Evolutionary conservation across 2,888 invertebrate species (phyloP), one percentile per base, ranked within the genome.

Genomic region (Thalpophila matura): DNA sequence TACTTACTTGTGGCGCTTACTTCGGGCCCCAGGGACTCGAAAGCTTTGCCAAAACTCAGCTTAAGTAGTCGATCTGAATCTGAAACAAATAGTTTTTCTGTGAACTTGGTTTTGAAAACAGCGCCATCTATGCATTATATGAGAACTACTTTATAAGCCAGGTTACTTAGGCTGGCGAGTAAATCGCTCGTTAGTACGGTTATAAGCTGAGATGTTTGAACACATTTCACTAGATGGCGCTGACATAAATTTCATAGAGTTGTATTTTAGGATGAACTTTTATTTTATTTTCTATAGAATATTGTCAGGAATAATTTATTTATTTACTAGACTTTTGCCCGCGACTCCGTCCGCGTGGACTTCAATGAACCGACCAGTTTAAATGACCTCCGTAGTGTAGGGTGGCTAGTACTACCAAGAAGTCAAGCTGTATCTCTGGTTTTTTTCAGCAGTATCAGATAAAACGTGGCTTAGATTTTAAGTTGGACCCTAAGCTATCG

Each of bases 1-100:
- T 70, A 96, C 97, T 97, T 95, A 97, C 97, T 96, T 90, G 97
- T 96, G 83, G 97, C 97, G 93, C 97, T 97, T 83, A 97, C 97
- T 95, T 96, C 97, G 31, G 97, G 97, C 68, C 96, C 97, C 62
- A 96, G 96, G 81, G 96, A 96, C 82, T 96, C 95, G 86, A 91
- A 95, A 33, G 92, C 95, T 89, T 93, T 95, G 69, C 90, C 95
- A 77, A 92, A 95, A 88, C 95, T 95, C 62, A 96, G 77, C 80
- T 94, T 95, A 62, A 94, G 84, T 40, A 94, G 86, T 7, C 94
- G 92, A 82, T 95, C 95, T 4, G 94, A 94, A 89, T 95, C 95
- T 95, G 91, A 57, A 91, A 91, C 77, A 84, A 85, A 74, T 58
- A 60, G 12, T 14, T 47, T 22, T 4, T 1, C 9, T 53, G 27